A percentile compares a stretch with the other conserved stretches of the same genome.
phyloP scores from a whole-genome alignment of 2,797 vertebrate genomes.

The Hafferia zeledoni region DNA sequence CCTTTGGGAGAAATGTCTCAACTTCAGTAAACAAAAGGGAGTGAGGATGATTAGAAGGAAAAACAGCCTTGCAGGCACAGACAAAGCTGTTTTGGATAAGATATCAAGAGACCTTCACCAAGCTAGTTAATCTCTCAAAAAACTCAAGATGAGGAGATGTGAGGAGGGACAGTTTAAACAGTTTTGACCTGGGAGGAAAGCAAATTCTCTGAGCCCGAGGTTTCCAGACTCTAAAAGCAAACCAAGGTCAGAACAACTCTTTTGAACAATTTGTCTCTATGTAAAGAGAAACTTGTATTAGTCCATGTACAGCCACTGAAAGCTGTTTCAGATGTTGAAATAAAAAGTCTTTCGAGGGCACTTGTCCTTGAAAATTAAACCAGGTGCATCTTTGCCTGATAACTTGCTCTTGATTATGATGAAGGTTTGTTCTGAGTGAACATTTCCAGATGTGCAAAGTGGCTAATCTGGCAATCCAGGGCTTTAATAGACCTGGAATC shows the following conservation, averaged over 20 bases:
- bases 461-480: neutral
- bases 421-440: constrained; percentile 1
- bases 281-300: neutral
- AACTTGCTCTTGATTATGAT: neutral
- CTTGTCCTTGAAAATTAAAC: neutral
- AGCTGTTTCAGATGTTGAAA: neutral
- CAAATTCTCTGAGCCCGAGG: neutral
- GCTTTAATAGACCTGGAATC: neutral
- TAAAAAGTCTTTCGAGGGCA: neutral
- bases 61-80: neutral
- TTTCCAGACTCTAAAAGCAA: neutral
- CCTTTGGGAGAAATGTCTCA: neutral
- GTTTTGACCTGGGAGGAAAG: neutral
- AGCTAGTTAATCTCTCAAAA: neutral
- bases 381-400: neutral
- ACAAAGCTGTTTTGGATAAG: neutral
- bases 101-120: neutral
- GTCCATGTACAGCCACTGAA: neutral
- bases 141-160: fast-evolving
- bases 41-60: neutral
- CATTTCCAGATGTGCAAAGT: neutral
- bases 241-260: neutral
- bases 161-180: neutral
- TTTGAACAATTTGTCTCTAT: neutral
- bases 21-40: neutral